Percentiles rank a stretch among this genome's conserved stretches.
These are phyloP conservation scores for Macrocentrus cingulum DNA, from an alignment of 1,140 invertebrate species.

Conservation along the genomic window DNA sequence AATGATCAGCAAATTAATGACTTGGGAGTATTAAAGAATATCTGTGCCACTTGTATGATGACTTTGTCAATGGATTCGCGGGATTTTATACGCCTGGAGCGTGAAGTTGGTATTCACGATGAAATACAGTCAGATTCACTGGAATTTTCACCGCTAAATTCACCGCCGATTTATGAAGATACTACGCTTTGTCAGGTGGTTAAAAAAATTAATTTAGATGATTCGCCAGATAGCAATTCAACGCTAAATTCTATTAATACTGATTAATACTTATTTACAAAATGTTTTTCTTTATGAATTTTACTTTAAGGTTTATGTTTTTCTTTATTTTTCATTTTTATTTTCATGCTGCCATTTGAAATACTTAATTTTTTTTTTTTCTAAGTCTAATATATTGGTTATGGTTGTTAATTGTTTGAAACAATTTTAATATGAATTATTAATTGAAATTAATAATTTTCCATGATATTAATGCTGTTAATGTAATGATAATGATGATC, in stretches of 20 bases:
- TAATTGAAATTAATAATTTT: too few species aligned
- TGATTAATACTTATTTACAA: slow-evolving; percentile 11
- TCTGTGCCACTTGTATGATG: slow-evolving; percentile 32
- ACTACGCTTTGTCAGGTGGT: slow-evolving; percentile 56
- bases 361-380: too few species aligned
- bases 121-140: background rate
- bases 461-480: too few species aligned
- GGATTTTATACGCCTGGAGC: slow-evolving; percentile 46
- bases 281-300: slow-evolving; percentile 2
- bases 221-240: slow-evolving; percentile 6
- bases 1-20: background rate
- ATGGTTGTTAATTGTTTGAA: too few species aligned
- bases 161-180: slow-evolving; percentile 55
- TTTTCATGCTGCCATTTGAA: too few species aligned
- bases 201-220: slow-evolving; percentile 54
- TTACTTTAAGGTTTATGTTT: too few species aligned
- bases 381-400: too few species aligned
- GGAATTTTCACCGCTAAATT: slow-evolving; percentile 12
- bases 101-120: slow-evolving; percentile 13
- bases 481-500: too few species aligned
- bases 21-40: background rate
- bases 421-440: too few species aligned
- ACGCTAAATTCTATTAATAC: background rate
- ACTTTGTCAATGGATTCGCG: slow-evolving; percentile 42
- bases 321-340: too few species aligned